Percentiles rank a stretch among this genome's conserved stretches.
phyloP scores from a whole-genome alignment of 2,113 vertebrate genomes.

The Gallinago jamesoni region DNA sequence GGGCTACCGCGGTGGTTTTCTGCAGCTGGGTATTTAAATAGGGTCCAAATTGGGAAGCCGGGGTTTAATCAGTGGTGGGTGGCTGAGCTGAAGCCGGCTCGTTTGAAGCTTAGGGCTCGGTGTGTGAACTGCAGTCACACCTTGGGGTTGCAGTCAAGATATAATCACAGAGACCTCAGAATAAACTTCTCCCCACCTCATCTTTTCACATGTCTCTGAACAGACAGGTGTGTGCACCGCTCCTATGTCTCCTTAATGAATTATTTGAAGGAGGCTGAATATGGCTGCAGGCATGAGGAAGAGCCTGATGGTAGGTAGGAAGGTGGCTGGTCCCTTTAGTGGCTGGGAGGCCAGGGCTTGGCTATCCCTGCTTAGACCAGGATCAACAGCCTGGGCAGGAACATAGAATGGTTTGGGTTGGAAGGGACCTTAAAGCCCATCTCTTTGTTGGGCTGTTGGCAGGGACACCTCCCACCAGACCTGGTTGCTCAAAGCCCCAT shows the following conservation, averaged over 20 bases:
- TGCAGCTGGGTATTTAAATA: slow-evolving; percentile 17
- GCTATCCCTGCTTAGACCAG: not conserved
- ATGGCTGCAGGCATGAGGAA: not conserved
- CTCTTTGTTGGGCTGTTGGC: no score
- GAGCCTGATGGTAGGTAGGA: not conserved
- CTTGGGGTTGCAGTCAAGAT: slow-evolving; percentile 50
- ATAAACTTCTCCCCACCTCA: slow-evolving; percentile 37
- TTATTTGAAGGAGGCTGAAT: not conserved
- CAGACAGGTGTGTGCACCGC: slow-evolving; percentile 38
- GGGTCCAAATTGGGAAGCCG: not conserved
- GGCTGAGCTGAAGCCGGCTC: slow-evolving; percentile 22
- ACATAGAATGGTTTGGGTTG: not conserved
- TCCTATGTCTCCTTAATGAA: not conserved
- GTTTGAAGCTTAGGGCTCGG: not conserved
- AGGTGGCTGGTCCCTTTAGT: not conserved
- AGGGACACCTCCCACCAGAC: not conserved
- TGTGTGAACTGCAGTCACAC: slow-evolving; percentile 46
- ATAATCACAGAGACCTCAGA: slow-evolving; percentile 31
- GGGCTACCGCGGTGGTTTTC: not conserved
- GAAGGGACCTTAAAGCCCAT: not conserved
- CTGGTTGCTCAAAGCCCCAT: not conserved
- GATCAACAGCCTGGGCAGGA: not conserved
- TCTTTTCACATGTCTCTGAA: slow-evolving; percentile 22
- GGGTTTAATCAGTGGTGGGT: slow-evolving; percentile 23
- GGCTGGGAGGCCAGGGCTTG: not conserved